Conservation (phyloP, 2,888 invertebrate species). For the Polydrusus cervinus region DNA sequence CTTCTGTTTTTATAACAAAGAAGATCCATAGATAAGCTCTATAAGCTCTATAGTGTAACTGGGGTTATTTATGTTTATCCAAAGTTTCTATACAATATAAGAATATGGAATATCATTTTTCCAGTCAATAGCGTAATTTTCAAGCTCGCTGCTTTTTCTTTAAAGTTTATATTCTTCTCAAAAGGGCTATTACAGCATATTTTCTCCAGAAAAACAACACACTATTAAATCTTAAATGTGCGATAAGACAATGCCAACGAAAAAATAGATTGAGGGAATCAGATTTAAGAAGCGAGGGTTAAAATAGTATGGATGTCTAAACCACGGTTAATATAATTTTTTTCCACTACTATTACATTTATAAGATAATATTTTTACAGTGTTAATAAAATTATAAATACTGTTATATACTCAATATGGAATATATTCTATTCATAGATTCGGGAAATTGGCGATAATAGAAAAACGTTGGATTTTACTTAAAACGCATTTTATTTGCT, state of each 20-base stretch:
- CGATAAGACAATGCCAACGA: conserved; percentile 16
- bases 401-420: too few relatives aligned
- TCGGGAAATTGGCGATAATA: too few relatives aligned
- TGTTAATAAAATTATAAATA: too few relatives aligned
- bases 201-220: conserved; percentile 12
- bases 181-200: conserved; percentile 18
- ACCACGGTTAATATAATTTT: too few relatives aligned
- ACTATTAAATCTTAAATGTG: conserved; percentile 31
- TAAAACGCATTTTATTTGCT: too few relatives aligned
- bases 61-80: conserved; percentile 31
- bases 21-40: conserved; percentile 4
- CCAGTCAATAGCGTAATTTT: conserved; percentile 36
- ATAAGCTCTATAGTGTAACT: conserved; percentile 10
- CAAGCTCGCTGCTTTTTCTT: conserved; percentile 27
- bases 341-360: too few relatives aligned
- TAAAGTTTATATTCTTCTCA: conserved; percentile 29
- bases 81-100: conserved; percentile 22
- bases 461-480: too few relatives aligned
- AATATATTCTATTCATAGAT: too few relatives aligned
- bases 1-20: background rate
- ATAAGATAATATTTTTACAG: too few relatives aligned
- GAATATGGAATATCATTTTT: conserved; percentile 32
- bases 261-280: background rate
- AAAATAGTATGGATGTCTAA: too few relatives aligned
- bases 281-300: too few relatives aligned